Evolutionary conservation across 2,888 invertebrate genomes (phyloP), one percentile per base, ranked within the genome.

Genomic region (Punctoribates punctum): DNA sequence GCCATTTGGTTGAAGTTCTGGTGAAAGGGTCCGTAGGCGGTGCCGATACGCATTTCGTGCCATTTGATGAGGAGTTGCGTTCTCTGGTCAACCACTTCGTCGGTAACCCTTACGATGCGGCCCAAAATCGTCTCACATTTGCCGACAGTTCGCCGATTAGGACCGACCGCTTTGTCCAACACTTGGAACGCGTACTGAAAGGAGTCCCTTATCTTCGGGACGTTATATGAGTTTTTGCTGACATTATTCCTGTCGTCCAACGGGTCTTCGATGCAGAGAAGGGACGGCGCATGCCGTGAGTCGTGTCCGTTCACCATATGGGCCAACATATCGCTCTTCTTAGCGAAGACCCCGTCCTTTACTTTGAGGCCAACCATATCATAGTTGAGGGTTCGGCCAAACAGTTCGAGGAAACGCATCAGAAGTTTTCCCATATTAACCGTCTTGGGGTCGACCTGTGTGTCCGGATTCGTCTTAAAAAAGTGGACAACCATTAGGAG

Each of bases 401-500:
- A 99, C 75, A 98, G 87, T 86, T 98, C 97, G 83, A 97, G 93
- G 88, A 98, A 98, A 86, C 97, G 96, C 76, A 98, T 91, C 81
- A 98, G 88, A 82, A 97, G 86, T 79, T 96, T 94, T 76, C 97
- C 99, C 79, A 98, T 88, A 87, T 98, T 98, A 8, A 17, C 62
- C 1, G 5, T 15, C 6, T 25, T 15, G 4, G 25, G 13, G 3
- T 34, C 17, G 98, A 20, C 8, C 83, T 93, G 91, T 79, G 90
- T 89, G 80, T 94, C 87, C 77, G 93, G 94, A 87, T 96, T 95
- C 83, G 94, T 86, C 87, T 90, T 90, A 80, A 99, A 88, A 86
- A 98, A 99, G 87, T 95, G 96, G 85, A 98, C 94, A 84, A 95
- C 94, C 92, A 99, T 94, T 81, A 99, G 90, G 84, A 98, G 97